Evolutionary conservation across 2,797 vertebrate species (phyloP), one percentile per base, ranked within the genome.

Genomic region (Graptemys geographica): DNA sequence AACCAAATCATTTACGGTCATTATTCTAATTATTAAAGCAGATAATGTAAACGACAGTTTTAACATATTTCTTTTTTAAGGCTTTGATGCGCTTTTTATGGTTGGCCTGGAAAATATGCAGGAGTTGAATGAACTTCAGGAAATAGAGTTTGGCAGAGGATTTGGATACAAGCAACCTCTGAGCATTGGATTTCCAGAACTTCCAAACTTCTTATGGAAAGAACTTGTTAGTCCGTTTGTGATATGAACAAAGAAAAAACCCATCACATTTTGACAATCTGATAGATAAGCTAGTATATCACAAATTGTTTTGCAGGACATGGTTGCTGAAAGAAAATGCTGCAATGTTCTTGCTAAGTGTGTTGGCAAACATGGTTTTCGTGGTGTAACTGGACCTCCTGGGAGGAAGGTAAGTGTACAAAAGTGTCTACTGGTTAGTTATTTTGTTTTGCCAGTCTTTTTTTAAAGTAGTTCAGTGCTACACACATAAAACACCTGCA

Each of bases 91-190:
- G 15, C 97, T 99, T 91, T 96, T 99, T 6, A 51, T 97, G 1
- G 96, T 99, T 93, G 99, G 98, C 5, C 92, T 99, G 97, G 99
- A 99, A 81, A 98, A 98, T 44, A 97, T 86, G 3, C 95, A 89
- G 19, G 97, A 98, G 49, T 49, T 98, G 47, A 90, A 94, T 72
- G 98, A 98, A 80, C 98, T 99, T 81, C 98, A 98, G 97, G 98
- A 98, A 97, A 87, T 99, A 81, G 99, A 99, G 94, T 99, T 99
- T 83, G 99, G 99, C n/a, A 98, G 99, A 96, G 99, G 99, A 1
- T 99, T 99, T 74, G 96, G 94, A 4, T 99, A 99, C 96, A 98
- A 95, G 0, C 94, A 98, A 49, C 99, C 98, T 62, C 97, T 99
- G 86, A 98, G 95, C 86, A 97, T 98, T 91, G 97, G 97, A 78